Conservation (phyloP, 2,113 vertebrate genomes). For the Tachycineta bicolor region DNA sequence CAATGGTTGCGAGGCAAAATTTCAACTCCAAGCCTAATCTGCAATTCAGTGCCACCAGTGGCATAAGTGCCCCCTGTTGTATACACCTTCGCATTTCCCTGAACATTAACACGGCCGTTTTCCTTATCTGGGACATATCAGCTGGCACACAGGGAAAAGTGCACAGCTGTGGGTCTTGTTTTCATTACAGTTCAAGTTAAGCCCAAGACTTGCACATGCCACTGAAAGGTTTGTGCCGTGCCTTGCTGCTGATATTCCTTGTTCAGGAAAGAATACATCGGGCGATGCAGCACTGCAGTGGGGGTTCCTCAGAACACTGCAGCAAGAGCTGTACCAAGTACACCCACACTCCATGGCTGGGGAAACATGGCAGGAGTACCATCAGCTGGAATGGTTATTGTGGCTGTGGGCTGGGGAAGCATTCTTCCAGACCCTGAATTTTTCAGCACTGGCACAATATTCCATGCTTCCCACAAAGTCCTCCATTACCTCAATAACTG, state of each 20-base stretch:
- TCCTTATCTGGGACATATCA: neutral
- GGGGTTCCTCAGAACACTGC: neutral
- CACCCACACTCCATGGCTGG: fast-evolving
- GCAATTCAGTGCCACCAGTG: neutral
- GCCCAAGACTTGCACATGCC: neutral
- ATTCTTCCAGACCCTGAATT: neutral
- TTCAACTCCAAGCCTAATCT: neutral
- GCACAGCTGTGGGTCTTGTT: neutral
- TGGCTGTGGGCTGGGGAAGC: neutral
- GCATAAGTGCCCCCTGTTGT: no score
- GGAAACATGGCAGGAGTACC: neutral
- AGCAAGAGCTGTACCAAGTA: neutral
- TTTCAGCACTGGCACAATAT: neutral
- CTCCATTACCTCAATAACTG: neutral
- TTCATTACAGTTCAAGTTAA: neutral
- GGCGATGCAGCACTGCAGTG: fast-evolving
- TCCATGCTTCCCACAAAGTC: neutral
- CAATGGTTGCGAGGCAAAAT: neutral
- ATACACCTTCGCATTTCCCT: neutral
- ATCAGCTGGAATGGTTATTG: neutral
- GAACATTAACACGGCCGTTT: neutral
- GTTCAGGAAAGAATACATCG: fast-evolving
- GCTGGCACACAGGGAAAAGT: neutral
- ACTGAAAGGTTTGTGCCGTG: neutral
- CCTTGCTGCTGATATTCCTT: neutral